These are phyloP conservation scores for Dryas iulia DNA, from an alignment of 1,140 invertebrate genomes.

Conservation along the genomic window DNA sequence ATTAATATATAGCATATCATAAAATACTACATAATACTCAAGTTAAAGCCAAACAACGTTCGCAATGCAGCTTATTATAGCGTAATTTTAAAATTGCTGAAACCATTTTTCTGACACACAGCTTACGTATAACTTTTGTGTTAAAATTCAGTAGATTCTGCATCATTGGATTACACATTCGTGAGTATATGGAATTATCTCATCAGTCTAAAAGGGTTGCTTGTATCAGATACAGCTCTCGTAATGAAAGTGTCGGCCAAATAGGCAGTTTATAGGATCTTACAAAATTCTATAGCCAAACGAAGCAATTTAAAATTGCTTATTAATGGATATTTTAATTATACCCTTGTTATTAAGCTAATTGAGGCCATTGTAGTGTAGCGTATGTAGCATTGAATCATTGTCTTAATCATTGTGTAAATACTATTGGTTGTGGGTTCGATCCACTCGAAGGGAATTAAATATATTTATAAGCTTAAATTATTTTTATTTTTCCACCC, in stretches of 20 bases:
- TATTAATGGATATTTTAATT: background rate
- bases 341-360: background rate
- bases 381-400: no score
- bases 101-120: background rate
- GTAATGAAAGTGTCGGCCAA: conserved; percentile 13
- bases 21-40: background rate
- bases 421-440: no score
- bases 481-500: no score
- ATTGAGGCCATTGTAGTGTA: no score
- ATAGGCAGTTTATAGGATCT: background rate
- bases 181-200: conserved; percentile 30
- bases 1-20: background rate
- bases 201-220: conserved; percentile 32
- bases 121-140: background rate
- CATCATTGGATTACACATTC: conserved; percentile 22
- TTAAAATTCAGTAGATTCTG: conserved; percentile 2
- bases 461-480: no score
- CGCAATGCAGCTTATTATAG: background rate
- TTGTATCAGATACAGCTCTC: conserved; percentile 25
- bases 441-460: no score
- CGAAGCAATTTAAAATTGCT: background rate
- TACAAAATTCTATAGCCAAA: background rate
- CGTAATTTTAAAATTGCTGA: background rate
- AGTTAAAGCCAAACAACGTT: background rate
- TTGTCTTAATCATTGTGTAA: no score